Percentiles rank a stretch among this genome's conserved stretches.
Evolutionary conservation across 2,797 vertebrate species (phyloP).

Genomic region (Rhinella marina): DNA sequence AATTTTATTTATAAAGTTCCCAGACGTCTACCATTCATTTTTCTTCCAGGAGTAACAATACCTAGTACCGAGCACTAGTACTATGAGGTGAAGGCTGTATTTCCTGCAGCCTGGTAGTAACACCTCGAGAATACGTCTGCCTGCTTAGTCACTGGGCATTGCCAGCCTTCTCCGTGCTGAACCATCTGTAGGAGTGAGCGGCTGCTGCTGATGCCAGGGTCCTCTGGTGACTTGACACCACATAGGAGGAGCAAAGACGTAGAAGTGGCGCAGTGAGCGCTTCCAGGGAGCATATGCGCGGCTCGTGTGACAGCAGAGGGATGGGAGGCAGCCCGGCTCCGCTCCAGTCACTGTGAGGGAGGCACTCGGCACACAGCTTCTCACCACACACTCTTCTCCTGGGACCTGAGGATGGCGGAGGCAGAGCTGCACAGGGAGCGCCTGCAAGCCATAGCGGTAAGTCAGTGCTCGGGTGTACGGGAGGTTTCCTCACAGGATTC

Average conservation of each 20-base stretch:
- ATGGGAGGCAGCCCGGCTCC: constrained; percentile 78
- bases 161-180: neutral
- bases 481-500: constrained; percentile 7
- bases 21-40: too few species aligned
- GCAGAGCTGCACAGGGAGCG: constrained; percentile 96
- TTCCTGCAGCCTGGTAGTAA: neutral
- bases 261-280: constrained; percentile 70
- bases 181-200: constrained; percentile 61
- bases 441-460: constrained; percentile 97
- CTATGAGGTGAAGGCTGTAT: neutral
- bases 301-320: constrained; percentile 76
- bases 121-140: neutral
- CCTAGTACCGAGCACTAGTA: neutral
- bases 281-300: constrained; percentile 80
- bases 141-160: constrained; percentile 44
- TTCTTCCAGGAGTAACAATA: too few species aligned
- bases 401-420: constrained; percentile 93
- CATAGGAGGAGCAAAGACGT: constrained; percentile 78
- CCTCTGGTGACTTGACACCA: constrained; percentile 69
- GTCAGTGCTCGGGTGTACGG: constrained; percentile 66
- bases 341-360: constrained; percentile 72
- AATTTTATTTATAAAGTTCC: too few species aligned
- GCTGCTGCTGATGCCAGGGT: constrained; percentile 62
- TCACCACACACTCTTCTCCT: constrained; percentile 59
- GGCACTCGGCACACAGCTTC: constrained; percentile 69